Evolutionary conservation across 2,888 invertebrate genomes (phyloP), one percentile per base, ranked within the genome.

Genomic region (Charanyca ferruginea): DNA sequence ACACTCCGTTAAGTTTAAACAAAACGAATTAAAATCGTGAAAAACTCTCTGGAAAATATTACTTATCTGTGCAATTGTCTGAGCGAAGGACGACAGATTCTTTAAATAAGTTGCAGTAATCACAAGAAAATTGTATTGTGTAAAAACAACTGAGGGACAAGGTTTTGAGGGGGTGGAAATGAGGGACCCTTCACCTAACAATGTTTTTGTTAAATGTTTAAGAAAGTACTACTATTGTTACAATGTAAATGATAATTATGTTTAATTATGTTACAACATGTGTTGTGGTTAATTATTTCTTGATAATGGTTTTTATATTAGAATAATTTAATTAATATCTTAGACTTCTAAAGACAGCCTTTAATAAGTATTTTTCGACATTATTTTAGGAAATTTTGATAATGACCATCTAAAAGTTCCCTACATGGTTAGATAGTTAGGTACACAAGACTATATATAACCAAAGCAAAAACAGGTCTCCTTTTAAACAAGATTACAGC

Each of bases 1-100:
- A 63, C 80, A 62, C 76, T 85, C 76, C 54, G 59, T 69, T 80
- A 73, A 77, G 61, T 83, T 79, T 65, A 57, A 77, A 87, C 80
- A 84, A 85, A 80, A 72, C 48, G 77, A 83, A 85, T 80, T 80
- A 80, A 79, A 87, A 83, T 68, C 78, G 73, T 67, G 63, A 77
- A 82, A 85, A 81, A 61, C n/a, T 53, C 49, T 53, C 42, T 38
- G 51, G 22, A 73, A 68, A 76, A 67, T 52, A 28, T 77, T 85
- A 87, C 86, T 85, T 86, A 88, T 85, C 85, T 84, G 67, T 81
- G 72, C 84, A 81, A 84, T 87, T 88, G 86, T 89, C 80, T 73
- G 71, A 63, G 66, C 58, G 77, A 83, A 76, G 74, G 74, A 73
- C 73, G 79, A 83, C 85, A 87, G 85, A 81, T 84, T 84, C 79